A percentile compares a stretch with the other conserved stretches of the same genome.
phyloP scores from a whole-genome alignment of 2,888 invertebrate genomes.

The Apocheima hispidaria region DNA sequence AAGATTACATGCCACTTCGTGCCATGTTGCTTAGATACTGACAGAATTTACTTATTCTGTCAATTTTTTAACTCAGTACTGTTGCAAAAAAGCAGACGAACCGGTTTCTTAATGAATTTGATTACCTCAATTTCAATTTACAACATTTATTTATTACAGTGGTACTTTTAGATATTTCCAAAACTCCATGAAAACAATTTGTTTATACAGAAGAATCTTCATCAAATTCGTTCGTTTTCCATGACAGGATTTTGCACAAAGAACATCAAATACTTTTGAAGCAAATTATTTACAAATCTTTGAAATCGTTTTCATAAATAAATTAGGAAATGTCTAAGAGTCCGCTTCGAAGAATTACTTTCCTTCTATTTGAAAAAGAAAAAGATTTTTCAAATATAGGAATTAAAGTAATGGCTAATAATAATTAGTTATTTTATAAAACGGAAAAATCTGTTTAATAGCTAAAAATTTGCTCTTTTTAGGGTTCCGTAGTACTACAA shows the following conservation, averaged over 20 bases:
- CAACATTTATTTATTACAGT: neutral
- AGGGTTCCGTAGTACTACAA: no score
- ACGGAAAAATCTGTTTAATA: neutral
- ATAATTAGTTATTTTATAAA: slow-evolving; percentile 1
- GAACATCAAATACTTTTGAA: slow-evolving; percentile 42
- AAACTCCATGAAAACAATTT: slow-evolving; percentile 30
- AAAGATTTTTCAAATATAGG: slow-evolving; percentile 7
- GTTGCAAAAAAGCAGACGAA: neutral
- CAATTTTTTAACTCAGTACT: neutral
- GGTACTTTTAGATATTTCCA: slow-evolving; percentile 1
- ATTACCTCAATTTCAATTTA: neutral
- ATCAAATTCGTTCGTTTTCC: slow-evolving; percentile 41
- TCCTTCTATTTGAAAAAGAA: slow-evolving; percentile 15
- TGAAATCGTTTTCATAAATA: slow-evolving; percentile 39
- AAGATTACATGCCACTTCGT: no score
- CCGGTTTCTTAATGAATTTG: neutral
- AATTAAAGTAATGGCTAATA: slow-evolving; percentile 9
- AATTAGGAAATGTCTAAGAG: slow-evolving; percentile 36
- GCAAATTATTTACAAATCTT: slow-evolving; percentile 38
- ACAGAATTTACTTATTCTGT: neutral
- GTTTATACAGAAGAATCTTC: slow-evolving; percentile 40
- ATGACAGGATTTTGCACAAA: slow-evolving; percentile 41
- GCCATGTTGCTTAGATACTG: neutral
- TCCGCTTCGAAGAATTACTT: slow-evolving; percentile 28
- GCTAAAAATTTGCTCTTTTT: no score